Evolutionary conservation across 1,140 invertebrate species (phyloP), one percentile per base, ranked within the genome.

Genomic region (Pomacea maculata): DNA sequence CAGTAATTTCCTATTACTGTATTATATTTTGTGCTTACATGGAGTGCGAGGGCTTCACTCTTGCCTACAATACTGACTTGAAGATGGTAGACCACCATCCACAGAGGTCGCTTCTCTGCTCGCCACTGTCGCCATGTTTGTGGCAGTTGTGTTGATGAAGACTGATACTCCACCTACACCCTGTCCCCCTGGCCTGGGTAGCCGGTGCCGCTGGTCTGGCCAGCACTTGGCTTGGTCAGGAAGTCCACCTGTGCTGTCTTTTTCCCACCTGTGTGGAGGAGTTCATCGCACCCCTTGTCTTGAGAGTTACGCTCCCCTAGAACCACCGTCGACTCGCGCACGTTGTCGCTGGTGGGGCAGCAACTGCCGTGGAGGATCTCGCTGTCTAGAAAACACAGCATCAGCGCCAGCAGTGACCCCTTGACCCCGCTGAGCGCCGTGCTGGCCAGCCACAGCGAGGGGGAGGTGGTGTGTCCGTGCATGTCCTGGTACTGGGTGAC

Each of bases 321-420:
- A 11, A 63, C 67, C 63, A 77, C 34, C 75, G 61, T 67, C 1
- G 75, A 65, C 34, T 77, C 75, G 0, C 75, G 19, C 14, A 67
- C 74, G 55, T 29, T 63, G 74, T 29, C 14, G 21, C 29, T 45
- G 1, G 77, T 54, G 6, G 67, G 14, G 29, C 77, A 78, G 65
- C 77, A 78, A n/a, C 64, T 78, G 17, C 77, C 52, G 77, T 78
- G 77, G 17, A 78, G 52, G 9, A 78, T 65, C 54, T 78, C 77
- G 17, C 17, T 55, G 67, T 78, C 77, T 54, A 71, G 21, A n/a
- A 78, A 70, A 55, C 65, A 70, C 19, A 68, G 17, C 45, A 78
- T 64, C 12, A 71, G 0, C 21, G 77, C 64, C 77, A 78, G n/a
- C 45, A 71, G 65, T 14, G 17, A 12, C 11, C 77, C 77, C 10